Evolutionary conservation across 2,113 vertebrate species (phyloP), one percentile per base, ranked within the genome.

Genomic region (Pangasianodon hypophthalmus): DNA sequence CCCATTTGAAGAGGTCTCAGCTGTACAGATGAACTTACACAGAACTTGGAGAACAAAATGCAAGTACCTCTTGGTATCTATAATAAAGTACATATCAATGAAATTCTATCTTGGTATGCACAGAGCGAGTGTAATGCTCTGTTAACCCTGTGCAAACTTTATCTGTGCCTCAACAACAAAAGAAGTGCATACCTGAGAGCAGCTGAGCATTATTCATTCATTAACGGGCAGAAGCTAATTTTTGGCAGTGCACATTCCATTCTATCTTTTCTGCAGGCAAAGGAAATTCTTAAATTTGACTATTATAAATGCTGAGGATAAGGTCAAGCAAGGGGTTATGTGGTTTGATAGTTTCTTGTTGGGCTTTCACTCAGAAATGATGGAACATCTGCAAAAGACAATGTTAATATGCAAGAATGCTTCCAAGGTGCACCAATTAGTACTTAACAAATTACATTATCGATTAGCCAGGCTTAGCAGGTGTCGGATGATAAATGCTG

Each of bases 371-470:
- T 48, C 32, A 13, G 86, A 50, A 79, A 56, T 88, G 46, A 86
- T 85, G 60, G 86, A 90, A 90, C 52, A 88, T 87, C 81, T 83
- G 71, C 54, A 24, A 67, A 90, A 84, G 83, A 88, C 54, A 52
- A 87, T 67, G 60, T 88, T 87, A 56, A 90, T 89, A 62, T 87
- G 88, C 89, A 88, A 89, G 85, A 92, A 85, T 86, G 87, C 90
- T 94, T 93, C 69, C 90, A 92, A 93, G 93, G 24, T 93, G 93
- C 62, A 82, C 87, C 93, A 93, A 95, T 95, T 95, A 94, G 87
- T 73, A 88, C 88, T 80, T 91, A 91, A 94, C 91, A 89, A 94
- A 93, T 93, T 90, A 83, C 89, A 92, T 92, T 90, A 92, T 73
- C 21, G n/a, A 44, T 87, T 1, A 92, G 77, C 64, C 80, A 46